Base-by-base conservation (phyloP, 2,888 invertebrate genomes). In the Steinernema scapterisci region DNA sequence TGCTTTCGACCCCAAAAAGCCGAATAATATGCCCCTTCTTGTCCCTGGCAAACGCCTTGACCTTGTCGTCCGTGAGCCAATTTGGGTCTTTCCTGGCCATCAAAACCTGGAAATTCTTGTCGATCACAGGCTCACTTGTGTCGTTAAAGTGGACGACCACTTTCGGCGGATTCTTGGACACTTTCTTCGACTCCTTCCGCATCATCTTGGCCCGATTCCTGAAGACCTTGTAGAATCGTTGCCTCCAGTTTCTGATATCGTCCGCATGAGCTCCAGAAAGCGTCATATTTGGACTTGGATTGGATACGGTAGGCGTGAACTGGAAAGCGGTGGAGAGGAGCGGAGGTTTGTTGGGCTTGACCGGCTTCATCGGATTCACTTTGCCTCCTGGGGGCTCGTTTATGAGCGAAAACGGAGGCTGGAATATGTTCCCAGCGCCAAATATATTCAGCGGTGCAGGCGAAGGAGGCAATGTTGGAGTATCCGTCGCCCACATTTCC, bases 171-270 rank as follows among this genome's bases (percentile, higher is more conserved):
- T 63, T 31, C 3, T 25, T 27, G 7, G 63, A 27, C 63, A 63
- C 63, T 31, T 63, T 63, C 16, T 19, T 16, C 48, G 48, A n/a
- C 19, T 48, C 48, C 48, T 31, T 63, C 27, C 27, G 11, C 63
- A 16, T 38, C 2, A 25, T 25, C 21, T 54, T 54, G 9, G 63
- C 63, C 16, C 63, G 51, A 25, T 79, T 76, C 16, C 82, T 82
- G 74, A 81, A 83, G 0, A 82, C 81, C 75, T 81, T 84, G 76
- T 85, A 84, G 27, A 85, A 76, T 23, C 81, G 56, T n/a, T 78
- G 79, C 31, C 85, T 54, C 84, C 83, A 85, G 25, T 82, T 78
- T 70, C 82, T 74, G 19, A 85, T 82, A 0, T 80, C 77, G 21
- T 80, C 77, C 45, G 63, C 63, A 21, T 72, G 73, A 6, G 27